Evolutionary conservation across 2,888 invertebrate species (phyloP), one percentile per base, ranked within the genome.

Genomic region (Tetheella fluctuosa): DNA sequence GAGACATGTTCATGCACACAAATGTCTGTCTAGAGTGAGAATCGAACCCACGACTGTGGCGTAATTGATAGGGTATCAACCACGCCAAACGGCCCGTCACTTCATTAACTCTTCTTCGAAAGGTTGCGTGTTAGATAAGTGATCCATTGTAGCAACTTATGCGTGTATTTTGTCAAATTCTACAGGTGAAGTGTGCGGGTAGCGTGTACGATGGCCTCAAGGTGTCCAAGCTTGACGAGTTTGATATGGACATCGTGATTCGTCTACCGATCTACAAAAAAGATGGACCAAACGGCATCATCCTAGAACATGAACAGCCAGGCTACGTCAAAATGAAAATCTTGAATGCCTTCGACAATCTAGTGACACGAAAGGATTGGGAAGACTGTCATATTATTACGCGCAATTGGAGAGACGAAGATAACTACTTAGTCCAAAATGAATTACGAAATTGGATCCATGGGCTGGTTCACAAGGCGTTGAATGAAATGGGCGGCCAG

Each of bases 171-270:
- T 20, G 13, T 54, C 2, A 17, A n/a, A 7, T 58, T 62, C 62
- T 48, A 3, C 68, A 48, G 76, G 82, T 85, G 1, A 84, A 90
- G 62, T 94, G 88, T 65, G 94, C 94, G 0, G 95, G 95, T 12
- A 95, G 95, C 73, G 95, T 90, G 52, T 95, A 93, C 64, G 95
- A 95, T 71, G 89, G 91, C 15, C 89, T 95, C 28, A 94, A 94
- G 79, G 91, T 95, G 0, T 90, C 93, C 2, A 89, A 91, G 60
- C 93, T 95, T 20, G 93, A 94, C 64, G 95, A 95, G 71, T 95
- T 93, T 68, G 95, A 95, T 72, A 87, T 95, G 77, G 94, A 95
- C 80, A 83, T 95, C 5, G 86, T 94, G 4, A 89, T 95, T 55
- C 84, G 89, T 0, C 74, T 95, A 17, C 94, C 95, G 0, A 82